phyloP scores from a whole-genome alignment of 2,888 invertebrate species.

The Rapana venosa region DNA sequence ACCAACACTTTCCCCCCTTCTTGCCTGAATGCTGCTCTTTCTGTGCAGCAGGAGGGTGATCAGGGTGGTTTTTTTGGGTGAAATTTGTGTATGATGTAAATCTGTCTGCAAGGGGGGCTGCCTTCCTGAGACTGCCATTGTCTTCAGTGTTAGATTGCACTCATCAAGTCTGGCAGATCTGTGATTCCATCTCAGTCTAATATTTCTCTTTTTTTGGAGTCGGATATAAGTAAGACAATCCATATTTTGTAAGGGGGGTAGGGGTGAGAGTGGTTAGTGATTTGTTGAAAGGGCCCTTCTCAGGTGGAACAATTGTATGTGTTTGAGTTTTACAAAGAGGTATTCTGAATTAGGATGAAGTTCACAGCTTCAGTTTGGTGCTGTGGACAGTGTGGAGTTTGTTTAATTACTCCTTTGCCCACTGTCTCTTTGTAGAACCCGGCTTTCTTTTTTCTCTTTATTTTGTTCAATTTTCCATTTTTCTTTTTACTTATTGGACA shows the following conservation, averaged over 20 bases:
- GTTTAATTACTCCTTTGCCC: too few relatives aligned
- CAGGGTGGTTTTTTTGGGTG: neutral
- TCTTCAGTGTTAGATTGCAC: neutral
- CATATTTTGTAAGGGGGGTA: neutral
- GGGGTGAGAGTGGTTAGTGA: neutral
- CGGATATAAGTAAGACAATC: too few relatives aligned
- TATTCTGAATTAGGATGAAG: neutral
- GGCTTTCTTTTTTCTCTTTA: too few relatives aligned
- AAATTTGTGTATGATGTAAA: constrained; percentile 9
- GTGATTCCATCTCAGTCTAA: neutral
- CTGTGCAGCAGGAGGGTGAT: neutral
- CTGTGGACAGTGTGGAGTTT: too few relatives aligned
- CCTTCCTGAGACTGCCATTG: constrained; percentile 13
- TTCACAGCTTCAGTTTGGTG: too few relatives aligned
- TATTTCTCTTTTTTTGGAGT: neutral
- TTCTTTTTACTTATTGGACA: too few relatives aligned
- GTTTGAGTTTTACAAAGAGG: neutral
- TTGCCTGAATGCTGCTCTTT: constrained; percentile 9
- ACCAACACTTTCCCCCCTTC: neutral
- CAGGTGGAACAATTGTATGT: neutral
- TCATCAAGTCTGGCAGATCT: neutral
- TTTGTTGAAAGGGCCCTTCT: neutral
- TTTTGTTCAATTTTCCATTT: too few relatives aligned
- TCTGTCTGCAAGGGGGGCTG: neutral
- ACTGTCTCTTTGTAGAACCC: too few relatives aligned